Evolutionary conservation across 2,113 vertebrate genomes (phyloP), one percentile per base, ranked within the genome.

Genomic region (Microtus ochrogaster): DNA sequence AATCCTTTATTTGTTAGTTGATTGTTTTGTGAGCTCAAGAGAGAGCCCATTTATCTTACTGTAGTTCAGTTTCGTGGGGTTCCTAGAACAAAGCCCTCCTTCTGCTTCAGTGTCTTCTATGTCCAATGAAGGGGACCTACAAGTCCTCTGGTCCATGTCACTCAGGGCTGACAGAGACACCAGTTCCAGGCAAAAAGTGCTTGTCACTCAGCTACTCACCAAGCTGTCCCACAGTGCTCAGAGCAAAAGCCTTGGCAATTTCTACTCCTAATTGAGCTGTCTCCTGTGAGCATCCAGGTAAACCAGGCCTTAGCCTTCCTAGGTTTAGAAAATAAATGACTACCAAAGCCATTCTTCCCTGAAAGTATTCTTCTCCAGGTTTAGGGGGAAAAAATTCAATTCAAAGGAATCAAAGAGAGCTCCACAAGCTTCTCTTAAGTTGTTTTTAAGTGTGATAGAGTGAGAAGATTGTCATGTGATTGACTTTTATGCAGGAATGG

Each of bases 121-220:
- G 66, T 41, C 5, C 70, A 28, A 9, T 2, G 49, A 47, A 33
- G 26, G 58, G 44, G 47, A 41, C n/a, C 39, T 21, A 55, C 36
- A 63, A 55, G 26, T 6, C 5, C 58, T 49, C 39, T 5, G 3
- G 17, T 3, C 0, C 24, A 47, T 19, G n/a, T 49, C 65, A 76
- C 24, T 10, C 16, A 19, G 26, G 17, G 39, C 63, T 89, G 26
- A 12, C 4, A 13, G 33, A 7, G 72, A 52, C 13, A 39, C 6
- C 2, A 11, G 4, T 13, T 0, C 24, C 3, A 22, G 22, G 21
- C 9, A 19, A 11, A 41, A 28, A 41, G 30, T 26, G 28, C 13
- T 1, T 52, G 61, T 39, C 19, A 19, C 17, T 81, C 44, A 33
- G 12, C 21, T 30, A n/a, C 24, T 55, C 14, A 61, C 49, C 44